Base-by-base conservation (phyloP, 2,888 invertebrate species). In the Mycogona germanica region DNA sequence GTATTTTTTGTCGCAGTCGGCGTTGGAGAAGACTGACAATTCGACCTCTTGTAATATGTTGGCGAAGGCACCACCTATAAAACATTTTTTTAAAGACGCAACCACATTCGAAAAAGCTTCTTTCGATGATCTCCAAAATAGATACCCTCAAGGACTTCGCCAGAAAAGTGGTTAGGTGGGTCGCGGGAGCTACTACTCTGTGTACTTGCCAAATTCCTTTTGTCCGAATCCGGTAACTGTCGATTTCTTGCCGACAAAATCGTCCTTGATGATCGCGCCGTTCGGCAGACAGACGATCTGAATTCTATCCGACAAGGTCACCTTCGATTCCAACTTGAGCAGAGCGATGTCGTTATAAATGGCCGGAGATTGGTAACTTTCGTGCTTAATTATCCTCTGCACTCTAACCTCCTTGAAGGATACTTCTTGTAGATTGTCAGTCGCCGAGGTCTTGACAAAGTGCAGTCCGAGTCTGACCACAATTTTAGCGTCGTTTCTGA, bases 41-140 rank as follows among this genome's bases (percentile, higher is more conserved):
- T 51, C 53, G 28, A 61, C 19, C 40, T 57, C 53, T 29, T 57
- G 55, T 84, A 86, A 64, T 50, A 29, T 51, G 26, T 51, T 21
- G n/a, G 51, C 41, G 25, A 28, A 32, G 28, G 28, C 19, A 19
- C 51, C 51, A 19, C 25, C 51, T 51, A 64, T 62, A 56, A 61
- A 54, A 51, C 19, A 41, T 41, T 41, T 38, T 1, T 1, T 7
- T 12, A 47, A 29, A 47, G 14, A 47, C 1, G 28, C n/a, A n/a
- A n/a, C n/a, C n/a, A n/a, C n/a, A n/a, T n/a, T n/a, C n/a, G n/a
- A n/a, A n/a, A n/a, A n/a, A n/a, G n/a, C n/a, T n/a, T n/a, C n/a
- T n/a, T n/a, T n/a, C n/a, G n/a, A n/a, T n/a, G n/a, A n/a, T n/a
- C n/a, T n/a, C n/a, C n/a, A n/a, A n/a, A n/a, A n/a, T n/a, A n/a